Percentiles rank a stretch among this genome's conserved stretches.
Conservation (phyloP, 1,140 invertebrate species). For the Nomia melanderi region DNA sequence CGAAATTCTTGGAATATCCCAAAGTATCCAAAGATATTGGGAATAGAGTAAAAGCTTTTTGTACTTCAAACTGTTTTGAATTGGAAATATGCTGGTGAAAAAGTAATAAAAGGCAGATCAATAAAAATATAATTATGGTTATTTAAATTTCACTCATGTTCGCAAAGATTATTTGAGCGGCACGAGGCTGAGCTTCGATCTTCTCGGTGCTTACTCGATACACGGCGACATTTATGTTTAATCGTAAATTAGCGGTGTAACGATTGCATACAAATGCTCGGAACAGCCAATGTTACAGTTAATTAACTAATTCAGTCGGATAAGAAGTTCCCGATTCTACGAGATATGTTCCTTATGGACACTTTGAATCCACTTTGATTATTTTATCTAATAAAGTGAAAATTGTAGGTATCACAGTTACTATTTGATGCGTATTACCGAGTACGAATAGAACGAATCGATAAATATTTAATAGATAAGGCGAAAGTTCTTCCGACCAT, state of each 20-base stretch:
- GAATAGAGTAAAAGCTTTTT: not conserved
- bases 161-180: not conserved
- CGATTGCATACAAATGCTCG: constrained; percentile 15
- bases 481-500: constrained; percentile 1
- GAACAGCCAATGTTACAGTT: not conserved
- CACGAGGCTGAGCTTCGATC: not conserved
- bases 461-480: not conserved
- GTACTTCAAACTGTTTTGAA: not conserved
- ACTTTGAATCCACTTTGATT: no score
- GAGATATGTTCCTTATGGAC: no score
- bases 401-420: constrained; percentile 7
- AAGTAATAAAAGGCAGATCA: not conserved
- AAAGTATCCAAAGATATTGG: no score
- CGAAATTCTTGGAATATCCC: no score
- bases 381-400: constrained; percentile 8
- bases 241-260: constrained; percentile 46
- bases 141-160: not conserved
- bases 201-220: not conserved
- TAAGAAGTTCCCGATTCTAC: not conserved
- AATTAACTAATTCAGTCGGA: constrained; percentile 38
- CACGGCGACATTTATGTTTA: not conserved
- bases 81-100: not conserved
- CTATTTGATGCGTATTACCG: constrained; percentile 3
- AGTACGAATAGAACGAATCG: constrained; percentile 31
- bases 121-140: not conserved